phyloP scores from a whole-genome alignment of 2,113 vertebrate species.

The Ahaetulla prasina region DNA sequence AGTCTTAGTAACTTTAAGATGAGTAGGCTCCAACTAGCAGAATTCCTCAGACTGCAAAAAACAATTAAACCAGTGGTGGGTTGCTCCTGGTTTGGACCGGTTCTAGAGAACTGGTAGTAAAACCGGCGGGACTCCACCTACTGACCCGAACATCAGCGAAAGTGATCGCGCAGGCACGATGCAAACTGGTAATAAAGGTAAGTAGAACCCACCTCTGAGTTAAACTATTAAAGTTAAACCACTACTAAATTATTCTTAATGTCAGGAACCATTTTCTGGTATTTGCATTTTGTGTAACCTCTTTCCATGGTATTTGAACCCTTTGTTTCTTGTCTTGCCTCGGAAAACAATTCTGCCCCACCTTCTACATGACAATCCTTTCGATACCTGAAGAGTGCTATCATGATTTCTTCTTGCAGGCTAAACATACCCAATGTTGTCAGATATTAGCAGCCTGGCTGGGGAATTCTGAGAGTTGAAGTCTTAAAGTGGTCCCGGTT shows the following conservation, averaged over 20 bases:
- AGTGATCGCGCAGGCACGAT: no score
- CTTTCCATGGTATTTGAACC: not conserved
- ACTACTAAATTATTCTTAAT: not conserved
- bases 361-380: not conserved
- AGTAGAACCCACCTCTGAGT: no score
- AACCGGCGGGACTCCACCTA: no score
- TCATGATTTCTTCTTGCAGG: not conserved
- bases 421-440: not conserved
- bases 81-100: no score
- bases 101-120: no score
- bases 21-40: not conserved
- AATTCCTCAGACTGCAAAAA: not conserved
- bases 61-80: not conserved
- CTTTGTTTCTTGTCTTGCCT: not conserved
- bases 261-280: not conserved
- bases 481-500: not conserved
- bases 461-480: not conserved
- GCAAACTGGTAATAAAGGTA: no score
- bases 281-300: not conserved
- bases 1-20: not conserved
- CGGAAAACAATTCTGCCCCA: not conserved
- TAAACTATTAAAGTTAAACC: no score
- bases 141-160: no score
- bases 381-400: not conserved
- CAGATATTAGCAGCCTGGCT: not conserved